Evolutionary conservation across 2,888 invertebrate species (phyloP).

Genomic region (Meiosimyza decipiens): DNA sequence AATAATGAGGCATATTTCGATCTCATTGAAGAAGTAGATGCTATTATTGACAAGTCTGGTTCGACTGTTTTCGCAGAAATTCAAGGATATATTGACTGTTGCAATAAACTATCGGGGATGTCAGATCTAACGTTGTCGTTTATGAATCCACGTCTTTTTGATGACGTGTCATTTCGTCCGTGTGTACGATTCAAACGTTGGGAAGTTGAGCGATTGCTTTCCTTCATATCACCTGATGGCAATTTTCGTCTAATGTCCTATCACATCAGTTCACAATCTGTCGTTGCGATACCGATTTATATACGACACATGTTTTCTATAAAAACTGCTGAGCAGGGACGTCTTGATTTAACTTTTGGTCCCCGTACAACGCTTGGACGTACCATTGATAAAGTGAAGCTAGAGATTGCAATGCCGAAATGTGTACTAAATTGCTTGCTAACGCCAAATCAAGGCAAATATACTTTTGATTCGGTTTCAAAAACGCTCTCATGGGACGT

Average conservation of each 20-base stretch:
- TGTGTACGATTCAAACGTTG: slow-evolving; percentile 98
- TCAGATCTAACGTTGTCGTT: slow-evolving; percentile 97
- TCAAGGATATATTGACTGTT: slow-evolving; percentile 98
- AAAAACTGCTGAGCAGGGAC: slow-evolving; percentile 87
- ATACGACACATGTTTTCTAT: slow-evolving; percentile 91
- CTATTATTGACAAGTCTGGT: slow-evolving; percentile 97
- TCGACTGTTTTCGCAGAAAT: slow-evolving; percentile 99
- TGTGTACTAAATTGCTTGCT: slow-evolving; percentile 94
- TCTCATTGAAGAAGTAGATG: slow-evolving; percentile 98
- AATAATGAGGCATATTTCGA: slow-evolving; percentile 99
- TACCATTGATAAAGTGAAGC: slow-evolving; percentile 86
- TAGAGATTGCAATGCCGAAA: slow-evolving; percentile 98
- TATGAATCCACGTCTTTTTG: slow-evolving; percentile 96
- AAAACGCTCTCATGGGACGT: slow-evolving; percentile 96
- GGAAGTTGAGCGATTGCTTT: slow-evolving; percentile 96
- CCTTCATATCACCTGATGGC: slow-evolving; percentile 99
- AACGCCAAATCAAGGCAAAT: slow-evolving; percentile 94
- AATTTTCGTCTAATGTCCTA: slow-evolving; percentile 98
- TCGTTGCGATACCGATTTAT: slow-evolving; percentile 97
- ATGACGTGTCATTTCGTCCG: slow-evolving; percentile 99
- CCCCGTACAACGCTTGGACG: slow-evolving; percentile 97
- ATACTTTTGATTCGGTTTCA: slow-evolving; percentile 97
- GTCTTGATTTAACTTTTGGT: slow-evolving; percentile 96
- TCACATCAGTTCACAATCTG: slow-evolving; percentile 96
- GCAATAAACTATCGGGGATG: slow-evolving; percentile 98